These are phyloP conservation scores for Phylloscopus collybita DNA, from an alignment of 2,797 vertebrate species.

Conservation along the genomic window DNA sequence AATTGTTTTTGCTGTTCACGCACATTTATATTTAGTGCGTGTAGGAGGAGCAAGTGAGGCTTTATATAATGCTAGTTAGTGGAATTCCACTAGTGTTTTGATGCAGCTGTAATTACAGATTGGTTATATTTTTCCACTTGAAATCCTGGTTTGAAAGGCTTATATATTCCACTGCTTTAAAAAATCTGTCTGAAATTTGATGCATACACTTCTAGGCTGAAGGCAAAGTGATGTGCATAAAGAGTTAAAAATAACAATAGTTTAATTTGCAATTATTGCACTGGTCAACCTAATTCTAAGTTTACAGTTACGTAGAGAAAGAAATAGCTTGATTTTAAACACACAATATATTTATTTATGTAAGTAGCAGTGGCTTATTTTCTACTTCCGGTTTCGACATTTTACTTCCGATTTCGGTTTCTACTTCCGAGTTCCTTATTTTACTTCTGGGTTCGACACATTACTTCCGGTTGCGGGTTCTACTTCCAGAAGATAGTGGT, in stretches of 20 bases:
- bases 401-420: too few relatives aligned
- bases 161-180: background rate
- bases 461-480: too few relatives aligned
- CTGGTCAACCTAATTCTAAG: background rate
- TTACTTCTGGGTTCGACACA: too few relatives aligned
- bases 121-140: background rate
- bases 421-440: too few relatives aligned
- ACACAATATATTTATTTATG: background rate
- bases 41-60: constrained; percentile 28
- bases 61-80: background rate
- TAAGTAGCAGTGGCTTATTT: background rate
- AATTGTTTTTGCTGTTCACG: constrained; percentile 45
- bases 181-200: background rate
- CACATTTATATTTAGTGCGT: constrained; percentile 64
- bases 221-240: background rate
- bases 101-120: constrained; percentile 2
- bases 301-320: background rate
- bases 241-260: background rate
- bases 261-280: background rate
- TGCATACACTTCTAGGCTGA: background rate
- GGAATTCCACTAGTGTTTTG: constrained; percentile 9
- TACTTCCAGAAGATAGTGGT: too few relatives aligned
- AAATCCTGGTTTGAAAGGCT: background rate
- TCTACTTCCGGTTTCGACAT: too few relatives aligned
- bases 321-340: background rate